These are phyloP conservation scores for Girardinus metallicus DNA, from an alignment of 2,797 vertebrate species.

Conservation along the genomic window DNA sequence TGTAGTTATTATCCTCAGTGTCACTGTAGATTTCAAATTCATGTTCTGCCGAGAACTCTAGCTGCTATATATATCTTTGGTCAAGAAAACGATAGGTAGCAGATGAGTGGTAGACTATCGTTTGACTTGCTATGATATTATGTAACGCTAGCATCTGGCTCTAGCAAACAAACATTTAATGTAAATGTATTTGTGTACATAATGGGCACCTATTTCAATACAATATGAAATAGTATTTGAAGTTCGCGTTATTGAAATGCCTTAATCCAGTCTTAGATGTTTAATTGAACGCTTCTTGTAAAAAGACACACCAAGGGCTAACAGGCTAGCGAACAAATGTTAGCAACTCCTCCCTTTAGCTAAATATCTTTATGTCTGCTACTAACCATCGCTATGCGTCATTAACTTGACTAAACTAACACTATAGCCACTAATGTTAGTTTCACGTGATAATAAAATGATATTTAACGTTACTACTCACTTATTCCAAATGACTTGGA, in stretches of 20 bases:
- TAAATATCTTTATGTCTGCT: constrained; percentile 44
- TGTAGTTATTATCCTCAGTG: fast-evolving
- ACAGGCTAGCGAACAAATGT: constrained; percentile 51
- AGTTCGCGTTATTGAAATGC: neutral
- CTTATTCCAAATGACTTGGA: constrained; percentile 82
- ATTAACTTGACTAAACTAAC: constrained; percentile 49
- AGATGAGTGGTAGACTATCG: constrained; percentile 49
- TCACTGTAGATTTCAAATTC: fast-evolving
- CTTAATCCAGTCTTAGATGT: neutral
- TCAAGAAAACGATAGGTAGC: constrained; percentile 36
- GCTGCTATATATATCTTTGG: neutral
- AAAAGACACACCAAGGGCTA: constrained; percentile 46
- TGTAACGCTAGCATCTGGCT: constrained; percentile 70
- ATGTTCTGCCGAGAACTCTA: neutral
- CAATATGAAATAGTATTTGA: neutral
- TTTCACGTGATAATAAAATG: neutral
- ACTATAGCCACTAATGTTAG: neutral
- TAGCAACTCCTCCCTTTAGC: constrained; percentile 63
- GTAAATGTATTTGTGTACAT: neutral
- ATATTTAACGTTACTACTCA: constrained; percentile 59
- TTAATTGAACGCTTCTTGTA: constrained; percentile 10
- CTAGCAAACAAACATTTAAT: constrained; percentile 20
- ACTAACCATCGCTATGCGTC: constrained; percentile 61
- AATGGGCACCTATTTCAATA: fast-evolving
- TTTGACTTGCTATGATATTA: constrained; percentile 71